Percentiles rank a stretch among this genome's conserved stretches.
These are phyloP conservation scores for Diachasmimorpha longicaudata DNA, from an alignment of 1,140 invertebrate species.

Conservation along the genomic window DNA sequence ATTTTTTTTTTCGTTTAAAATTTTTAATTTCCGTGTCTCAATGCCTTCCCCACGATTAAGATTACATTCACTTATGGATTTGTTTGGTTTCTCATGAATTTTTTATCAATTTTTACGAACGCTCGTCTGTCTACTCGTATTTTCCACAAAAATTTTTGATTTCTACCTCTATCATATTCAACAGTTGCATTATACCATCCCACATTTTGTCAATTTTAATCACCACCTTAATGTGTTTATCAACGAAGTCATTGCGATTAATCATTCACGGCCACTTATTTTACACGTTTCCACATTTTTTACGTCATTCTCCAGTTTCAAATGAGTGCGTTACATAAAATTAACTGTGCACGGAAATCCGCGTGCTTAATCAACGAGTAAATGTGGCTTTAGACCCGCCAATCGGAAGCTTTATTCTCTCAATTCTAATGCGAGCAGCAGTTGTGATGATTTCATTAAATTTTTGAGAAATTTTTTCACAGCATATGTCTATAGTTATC, in stretches of 20 bases:
- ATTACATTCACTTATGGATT: background rate
- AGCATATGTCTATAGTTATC: too few relatives aligned
- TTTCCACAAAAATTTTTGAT: background rate
- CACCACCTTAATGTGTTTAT: background rate
- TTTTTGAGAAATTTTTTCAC: too few relatives aligned
- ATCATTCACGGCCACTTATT: conserved; percentile 12
- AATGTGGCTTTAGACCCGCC: background rate
- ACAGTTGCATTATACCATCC: background rate
- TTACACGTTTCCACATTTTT: background rate
- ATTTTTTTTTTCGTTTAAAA: background rate
- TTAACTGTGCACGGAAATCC: background rate
- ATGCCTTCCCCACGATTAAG: too few relatives aligned
- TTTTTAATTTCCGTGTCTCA: too few relatives aligned
- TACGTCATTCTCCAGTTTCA: background rate
- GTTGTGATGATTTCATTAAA: too few relatives aligned
- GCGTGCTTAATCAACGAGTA: background rate
- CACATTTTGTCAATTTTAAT: background rate
- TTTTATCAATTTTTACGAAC: background rate
- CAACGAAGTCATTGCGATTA: background rate
- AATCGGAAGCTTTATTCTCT: background rate
- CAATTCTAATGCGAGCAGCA: too few relatives aligned
- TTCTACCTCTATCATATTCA: background rate
- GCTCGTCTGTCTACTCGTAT: background rate
- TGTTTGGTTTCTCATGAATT: background rate
- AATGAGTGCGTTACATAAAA: background rate